Conservation (phyloP, 2,888 invertebrate genomes). For the Drosophila buzzatii region DNA sequence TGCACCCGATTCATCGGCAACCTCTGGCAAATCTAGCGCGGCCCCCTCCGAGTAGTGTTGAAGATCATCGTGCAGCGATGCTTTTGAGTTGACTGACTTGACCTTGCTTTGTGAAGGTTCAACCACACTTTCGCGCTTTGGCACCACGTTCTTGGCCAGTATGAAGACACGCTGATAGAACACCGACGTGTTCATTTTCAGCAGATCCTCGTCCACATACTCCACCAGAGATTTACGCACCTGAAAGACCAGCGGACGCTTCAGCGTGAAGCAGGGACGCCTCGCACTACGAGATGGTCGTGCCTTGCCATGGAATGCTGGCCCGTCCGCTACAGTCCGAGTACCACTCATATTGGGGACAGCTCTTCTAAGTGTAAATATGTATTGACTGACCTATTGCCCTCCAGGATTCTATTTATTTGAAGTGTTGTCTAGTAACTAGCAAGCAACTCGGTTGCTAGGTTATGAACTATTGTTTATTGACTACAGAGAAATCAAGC, state of each 20-base stretch:
- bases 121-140: background rate
- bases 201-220: slow-evolving; percentile 69
- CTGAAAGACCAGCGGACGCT: slow-evolving; percentile 52
- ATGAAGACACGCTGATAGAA: slow-evolving; percentile 79
- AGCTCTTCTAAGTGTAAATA: background rate
- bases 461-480: slow-evolving; percentile 17
- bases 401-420: slow-evolving; percentile 16
- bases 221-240: slow-evolving; percentile 76
- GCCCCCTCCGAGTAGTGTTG: slow-evolving; percentile 32
- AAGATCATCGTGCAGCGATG: slow-evolving; percentile 11
- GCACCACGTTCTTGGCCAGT: slow-evolving; percentile 64
- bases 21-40: background rate
- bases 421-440: slow-evolving; percentile 35
- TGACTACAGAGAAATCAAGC: background rate
- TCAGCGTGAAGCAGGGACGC: slow-evolving; percentile 44
- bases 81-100: background rate
- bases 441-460: slow-evolving; percentile 40
- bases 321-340: background rate
- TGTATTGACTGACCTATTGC: background rate
- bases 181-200: slow-evolving; percentile 62
- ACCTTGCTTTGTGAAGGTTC: background rate
- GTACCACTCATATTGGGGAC: slow-evolving; percentile 4
- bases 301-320: slow-evolving; percentile 11
- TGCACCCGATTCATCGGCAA: background rate
- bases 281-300: background rate